phyloP scores from a whole-genome alignment of 1,140 invertebrate species.

The Drosophila azteca region DNA sequence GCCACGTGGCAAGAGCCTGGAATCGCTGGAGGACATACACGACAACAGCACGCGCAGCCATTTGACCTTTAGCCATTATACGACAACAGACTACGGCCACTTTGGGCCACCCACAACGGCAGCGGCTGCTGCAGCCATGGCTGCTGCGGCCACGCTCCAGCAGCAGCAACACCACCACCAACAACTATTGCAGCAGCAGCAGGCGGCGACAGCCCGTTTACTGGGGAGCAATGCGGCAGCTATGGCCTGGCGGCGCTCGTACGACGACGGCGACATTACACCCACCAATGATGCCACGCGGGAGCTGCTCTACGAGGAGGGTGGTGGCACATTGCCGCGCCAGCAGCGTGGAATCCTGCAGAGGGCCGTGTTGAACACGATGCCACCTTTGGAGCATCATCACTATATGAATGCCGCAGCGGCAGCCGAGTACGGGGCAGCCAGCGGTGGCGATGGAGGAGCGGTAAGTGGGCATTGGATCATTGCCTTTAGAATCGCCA shows the following conservation, averaged over 20 bases:
- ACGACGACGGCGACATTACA: conserved; percentile 94
- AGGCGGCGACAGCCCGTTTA: conserved; percentile 69
- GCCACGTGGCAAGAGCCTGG: conserved; percentile 92
- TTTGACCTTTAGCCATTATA: conserved; percentile 85
- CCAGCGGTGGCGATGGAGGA: conserved; percentile 54
- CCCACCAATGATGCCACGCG: conserved; percentile 91
- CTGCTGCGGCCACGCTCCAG: conserved; percentile 81
- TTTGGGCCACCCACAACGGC: conserved; percentile 84
- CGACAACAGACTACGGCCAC: conserved; percentile 80
- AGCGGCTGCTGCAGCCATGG: conserved; percentile 84
- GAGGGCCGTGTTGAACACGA: conserved; percentile 75
- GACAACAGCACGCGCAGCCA: conserved; percentile 86
- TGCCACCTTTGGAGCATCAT: conserved; percentile 79
- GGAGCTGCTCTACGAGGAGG: conserved; percentile 84
- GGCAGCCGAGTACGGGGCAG: conserved; percentile 76
- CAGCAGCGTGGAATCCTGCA: conserved; percentile 86
- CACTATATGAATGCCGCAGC: conserved; percentile 81
- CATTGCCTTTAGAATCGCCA: too few species aligned
- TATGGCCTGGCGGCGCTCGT: conserved; percentile 90
- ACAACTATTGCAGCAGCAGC: conserved; percentile 64
- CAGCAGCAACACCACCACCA: conserved; percentile 82
- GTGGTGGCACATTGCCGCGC: conserved; percentile 93
- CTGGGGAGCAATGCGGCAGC: conserved; percentile 72
- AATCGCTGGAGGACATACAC: conserved; percentile 90
- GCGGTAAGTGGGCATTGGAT: conserved; percentile 42